phyloP scores from a whole-genome alignment of 2,113 vertebrate genomes.

The Rhombomys opimus region DNA sequence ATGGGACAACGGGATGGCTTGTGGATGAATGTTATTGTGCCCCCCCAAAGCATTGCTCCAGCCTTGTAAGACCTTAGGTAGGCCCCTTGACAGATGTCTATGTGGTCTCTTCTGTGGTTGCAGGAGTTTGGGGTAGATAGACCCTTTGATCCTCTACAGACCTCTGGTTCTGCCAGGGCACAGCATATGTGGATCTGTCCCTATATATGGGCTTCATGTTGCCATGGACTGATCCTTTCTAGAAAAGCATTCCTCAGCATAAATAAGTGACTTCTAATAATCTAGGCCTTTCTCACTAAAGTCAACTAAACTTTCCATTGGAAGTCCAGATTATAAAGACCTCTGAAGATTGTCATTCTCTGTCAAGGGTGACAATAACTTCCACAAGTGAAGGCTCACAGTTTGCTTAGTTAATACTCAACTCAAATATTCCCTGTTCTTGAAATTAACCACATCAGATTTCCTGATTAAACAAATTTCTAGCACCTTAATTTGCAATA shows the following conservation, averaged over 20 bases:
- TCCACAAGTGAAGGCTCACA: not conserved
- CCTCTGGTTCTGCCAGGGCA: not conserved
- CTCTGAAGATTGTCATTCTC: not conserved
- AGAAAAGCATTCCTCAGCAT: not conserved
- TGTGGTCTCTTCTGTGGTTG: not conserved
- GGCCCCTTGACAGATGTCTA: not conserved
- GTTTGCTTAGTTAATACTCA: not conserved
- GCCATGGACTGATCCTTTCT: not conserved
- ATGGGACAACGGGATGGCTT: not conserved
- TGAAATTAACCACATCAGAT: not conserved
- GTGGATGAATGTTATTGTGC: not conserved
- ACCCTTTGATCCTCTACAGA: fast-evolving
- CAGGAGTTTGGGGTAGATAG: not conserved
- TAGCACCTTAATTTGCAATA: not conserved
- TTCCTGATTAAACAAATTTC: not conserved
- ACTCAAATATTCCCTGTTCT: not conserved
- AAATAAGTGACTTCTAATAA: not conserved
- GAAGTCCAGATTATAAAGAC: not conserved
- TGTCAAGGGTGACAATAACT: not conserved
- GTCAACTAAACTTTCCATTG: not conserved
- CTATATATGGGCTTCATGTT: not conserved
- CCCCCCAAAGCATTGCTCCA: not conserved
- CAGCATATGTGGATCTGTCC: fast-evolving
- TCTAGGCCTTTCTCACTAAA: not conserved
- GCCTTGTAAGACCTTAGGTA: not conserved